These are phyloP conservation scores for Coenonympha glycerion DNA, from an alignment of 2,888 invertebrate species.

Conservation along the genomic window DNA sequence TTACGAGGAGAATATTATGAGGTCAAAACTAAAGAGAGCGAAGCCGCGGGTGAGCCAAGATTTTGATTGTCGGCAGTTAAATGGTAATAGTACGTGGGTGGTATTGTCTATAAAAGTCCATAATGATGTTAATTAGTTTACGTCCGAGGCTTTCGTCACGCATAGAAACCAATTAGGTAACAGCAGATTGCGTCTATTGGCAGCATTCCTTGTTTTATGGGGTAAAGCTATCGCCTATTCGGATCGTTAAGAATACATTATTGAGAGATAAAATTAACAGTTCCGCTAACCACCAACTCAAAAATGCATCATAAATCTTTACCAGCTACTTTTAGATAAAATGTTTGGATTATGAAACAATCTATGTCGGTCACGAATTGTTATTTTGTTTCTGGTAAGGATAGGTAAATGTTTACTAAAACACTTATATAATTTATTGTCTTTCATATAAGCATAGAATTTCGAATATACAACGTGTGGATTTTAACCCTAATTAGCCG, in stretches of 20 bases:
- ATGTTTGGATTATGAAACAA: too few relatives aligned
- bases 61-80: too few relatives aligned
- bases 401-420: too few relatives aligned
- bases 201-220: constrained; percentile 23
- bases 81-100: neutral
- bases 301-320: constrained; percentile 4
- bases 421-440: too few relatives aligned
- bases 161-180: constrained; percentile 19
- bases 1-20: too few relatives aligned
- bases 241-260: constrained; percentile 16
- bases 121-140: neutral
- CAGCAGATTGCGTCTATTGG: constrained; percentile 20
- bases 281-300: constrained; percentile 4
- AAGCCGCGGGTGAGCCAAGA: too few relatives aligned
- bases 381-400: too few relatives aligned
- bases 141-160: constrained; percentile 8
- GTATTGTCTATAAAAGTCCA: neutral
- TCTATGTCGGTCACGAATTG: too few relatives aligned
- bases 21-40: too few relatives aligned
- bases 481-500: too few relatives aligned
- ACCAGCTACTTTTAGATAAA: neutral
- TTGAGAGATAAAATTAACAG: constrained; percentile 8
- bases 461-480: too few relatives aligned
- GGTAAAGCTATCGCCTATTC: constrained; percentile 17
- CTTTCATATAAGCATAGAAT: too few relatives aligned